Evolutionary conservation across 1,140 invertebrate species (phyloP), one percentile per base, ranked within the genome.

Genomic region (Halesus radiatus): DNA sequence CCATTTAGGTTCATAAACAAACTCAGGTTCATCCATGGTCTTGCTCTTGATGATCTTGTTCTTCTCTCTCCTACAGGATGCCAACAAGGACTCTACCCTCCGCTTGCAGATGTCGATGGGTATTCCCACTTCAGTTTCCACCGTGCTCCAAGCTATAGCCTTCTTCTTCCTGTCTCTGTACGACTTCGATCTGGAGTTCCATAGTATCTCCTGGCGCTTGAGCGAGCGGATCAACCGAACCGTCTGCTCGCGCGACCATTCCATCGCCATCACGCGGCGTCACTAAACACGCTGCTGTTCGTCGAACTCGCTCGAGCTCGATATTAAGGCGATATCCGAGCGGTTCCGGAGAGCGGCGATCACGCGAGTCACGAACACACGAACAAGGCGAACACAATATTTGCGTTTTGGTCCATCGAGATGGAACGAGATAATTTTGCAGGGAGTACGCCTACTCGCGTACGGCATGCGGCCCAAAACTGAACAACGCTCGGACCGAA

Each of bases 41-140:
- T 81, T 60, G 74, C 82, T 83, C 50, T 76, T 81, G 20, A 64
- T 22, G 7, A 83, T 81, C 23, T 81, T 83, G 52, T 79, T 81
- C 45, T 76, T 83, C 58, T 83, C 82, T 45, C 82, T 68, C 16
- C 82, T 74, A 74, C 76, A 83, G 0, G 82, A 83, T 20, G 79
- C 79, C 50, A 83, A 56, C 26, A 83, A 56, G 6, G 82, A 83
- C 22, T 83, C 79, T 1, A 83, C 79, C n/a, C 73, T 68, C 16
- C 79, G 52, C 62, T 83, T 83, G 74, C 82, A 83, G 5, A 77
- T 32, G 32, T 83, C 79, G 3, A 83, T 53, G 10, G 58, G 77
- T 0, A 77, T 56, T 3, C 82, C 82, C 3, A 79, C 64, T 37
- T 81, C 79, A 8, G 32, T 29, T 50, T 76, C 79, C 15, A 83